phyloP scores from a whole-genome alignment of 2,797 vertebrate species.

The Cyprinodon diabolis region DNA sequence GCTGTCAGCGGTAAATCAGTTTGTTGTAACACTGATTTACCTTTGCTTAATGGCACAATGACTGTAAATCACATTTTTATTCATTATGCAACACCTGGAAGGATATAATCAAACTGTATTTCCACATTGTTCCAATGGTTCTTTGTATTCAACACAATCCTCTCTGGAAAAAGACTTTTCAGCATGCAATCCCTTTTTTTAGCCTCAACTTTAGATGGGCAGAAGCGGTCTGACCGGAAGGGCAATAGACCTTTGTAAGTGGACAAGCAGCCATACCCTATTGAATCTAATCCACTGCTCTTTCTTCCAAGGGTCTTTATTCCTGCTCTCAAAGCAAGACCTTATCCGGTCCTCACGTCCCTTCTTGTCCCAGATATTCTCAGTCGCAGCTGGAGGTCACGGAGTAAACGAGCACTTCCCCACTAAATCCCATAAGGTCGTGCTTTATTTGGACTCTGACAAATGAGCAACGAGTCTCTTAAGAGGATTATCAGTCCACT shows the following conservation, averaged over 20 bases:
- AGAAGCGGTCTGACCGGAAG: not conserved
- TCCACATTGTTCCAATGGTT: not conserved
- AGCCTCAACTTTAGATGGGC: not conserved
- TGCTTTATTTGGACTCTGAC: slow-evolving; percentile 86
- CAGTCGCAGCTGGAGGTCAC: slow-evolving; percentile 70
- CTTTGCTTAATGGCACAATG: not conserved
- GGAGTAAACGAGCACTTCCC: slow-evolving; percentile 71
- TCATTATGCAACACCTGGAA: slow-evolving; percentile 1
- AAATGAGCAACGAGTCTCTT: slow-evolving; percentile 79
- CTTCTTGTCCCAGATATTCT: slow-evolving; percentile 28
- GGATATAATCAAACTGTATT: not conserved
- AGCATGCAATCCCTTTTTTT: slow-evolving; percentile 1
- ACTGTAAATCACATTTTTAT: not conserved
- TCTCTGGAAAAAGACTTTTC: slow-evolving; percentile 1
- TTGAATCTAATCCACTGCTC: slow-evolving; percentile 39
- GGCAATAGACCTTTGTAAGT: slow-evolving; percentile 25
- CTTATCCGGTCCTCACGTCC: slow-evolving; percentile 29
- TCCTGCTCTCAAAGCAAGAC: slow-evolving; percentile 25
- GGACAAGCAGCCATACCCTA: slow-evolving; percentile 27
- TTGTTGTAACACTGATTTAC: not conserved
- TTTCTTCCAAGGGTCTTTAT: slow-evolving; percentile 11
- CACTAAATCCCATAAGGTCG: slow-evolving; percentile 83
- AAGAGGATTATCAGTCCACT: slow-evolving; percentile 82
- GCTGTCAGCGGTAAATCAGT: not conserved
- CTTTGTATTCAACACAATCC: not conserved